These are phyloP conservation scores for Anhinga anhinga DNA, from an alignment of 2,113 vertebrate genomes.

Conservation along the genomic window DNA sequence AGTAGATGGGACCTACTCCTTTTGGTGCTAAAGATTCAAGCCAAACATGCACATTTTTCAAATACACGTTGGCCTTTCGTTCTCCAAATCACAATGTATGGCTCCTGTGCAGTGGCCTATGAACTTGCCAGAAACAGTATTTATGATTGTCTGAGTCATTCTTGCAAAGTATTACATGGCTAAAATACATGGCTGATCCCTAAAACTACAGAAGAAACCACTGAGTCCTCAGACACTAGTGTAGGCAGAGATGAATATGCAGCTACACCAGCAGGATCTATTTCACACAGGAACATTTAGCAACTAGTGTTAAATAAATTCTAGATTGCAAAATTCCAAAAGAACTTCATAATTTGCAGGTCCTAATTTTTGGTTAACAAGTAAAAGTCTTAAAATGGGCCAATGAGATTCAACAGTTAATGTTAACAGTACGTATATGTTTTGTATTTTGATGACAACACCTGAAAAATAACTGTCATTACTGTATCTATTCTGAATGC, in stretches of 20 bases:
- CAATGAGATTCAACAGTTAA: constrained; percentile 1
- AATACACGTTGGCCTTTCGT: background rate
- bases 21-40: background rate
- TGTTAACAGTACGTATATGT: background rate
- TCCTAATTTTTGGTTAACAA: background rate
- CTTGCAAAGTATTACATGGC: too few relatives aligned
- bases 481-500: constrained; percentile 1
- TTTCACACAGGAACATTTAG: background rate
- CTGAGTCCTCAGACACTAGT: background rate
- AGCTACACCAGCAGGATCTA: background rate
- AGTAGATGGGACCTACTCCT: background rate
- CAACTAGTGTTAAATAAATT: background rate
- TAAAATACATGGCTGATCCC: background rate
- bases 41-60: background rate
- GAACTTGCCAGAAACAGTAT: background rate
- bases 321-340: background rate
- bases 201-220: background rate
- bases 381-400: background rate
- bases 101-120: background rate
- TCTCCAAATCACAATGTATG: background rate
- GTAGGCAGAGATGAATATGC: background rate
- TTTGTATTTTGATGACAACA: background rate
- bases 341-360: background rate
- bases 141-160: background rate
- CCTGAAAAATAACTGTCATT: background rate